A percentile compares a stretch with the other conserved stretches of the same genome.
Evolutionary conservation across 1,140 invertebrate species (phyloP).

Genomic region (Daktulosphaira vitifoliae): DNA sequence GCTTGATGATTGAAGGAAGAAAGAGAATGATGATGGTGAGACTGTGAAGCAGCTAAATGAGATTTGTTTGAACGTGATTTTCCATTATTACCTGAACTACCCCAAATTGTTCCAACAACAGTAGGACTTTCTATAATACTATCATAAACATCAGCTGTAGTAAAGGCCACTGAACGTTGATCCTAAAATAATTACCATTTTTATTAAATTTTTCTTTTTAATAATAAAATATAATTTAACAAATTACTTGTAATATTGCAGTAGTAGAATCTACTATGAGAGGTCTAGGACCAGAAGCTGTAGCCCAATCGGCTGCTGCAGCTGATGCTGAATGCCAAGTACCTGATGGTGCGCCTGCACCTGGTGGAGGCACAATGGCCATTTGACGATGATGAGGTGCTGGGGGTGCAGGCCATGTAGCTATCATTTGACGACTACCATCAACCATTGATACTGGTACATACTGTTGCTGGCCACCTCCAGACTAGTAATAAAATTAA

Average conservation of each 20-base stretch:
- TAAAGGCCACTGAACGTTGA: conserved; percentile 47
- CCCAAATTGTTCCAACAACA: conserved; percentile 35
- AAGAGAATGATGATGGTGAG: conserved; percentile 16
- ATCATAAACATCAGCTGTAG: conserved; percentile 40
- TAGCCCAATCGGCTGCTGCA: conserved; percentile 57
- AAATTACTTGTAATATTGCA: conserved; percentile 55
- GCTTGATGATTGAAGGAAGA: conserved; percentile 34
- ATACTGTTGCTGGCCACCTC: conserved; percentile 66
- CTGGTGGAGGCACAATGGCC: conserved; percentile 65
- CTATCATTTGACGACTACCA: conserved; percentile 58
- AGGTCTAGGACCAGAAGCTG: conserved; percentile 47
- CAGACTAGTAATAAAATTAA: conserved; percentile 42
- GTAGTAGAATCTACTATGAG: conserved; percentile 66
- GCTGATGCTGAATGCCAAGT: conserved; percentile 63
- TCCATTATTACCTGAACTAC: conserved; percentile 16
- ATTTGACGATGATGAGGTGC: conserved; percentile 54
- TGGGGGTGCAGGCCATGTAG: conserved; percentile 62
- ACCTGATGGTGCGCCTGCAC: conserved; percentile 72
- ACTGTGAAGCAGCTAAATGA: conserved; percentile 6
- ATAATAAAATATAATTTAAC: neutral
- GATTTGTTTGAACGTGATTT: conserved; percentile 26
- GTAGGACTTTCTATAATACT: conserved; percentile 39
- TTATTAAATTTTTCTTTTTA: neutral
- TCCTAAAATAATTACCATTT: conserved; percentile 44
- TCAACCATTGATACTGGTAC: conserved; percentile 88